Evolutionary conservation across 53 echinoderm and acorn worm species (phyloP).

Genomic region (Arbacia lixula): DNA sequence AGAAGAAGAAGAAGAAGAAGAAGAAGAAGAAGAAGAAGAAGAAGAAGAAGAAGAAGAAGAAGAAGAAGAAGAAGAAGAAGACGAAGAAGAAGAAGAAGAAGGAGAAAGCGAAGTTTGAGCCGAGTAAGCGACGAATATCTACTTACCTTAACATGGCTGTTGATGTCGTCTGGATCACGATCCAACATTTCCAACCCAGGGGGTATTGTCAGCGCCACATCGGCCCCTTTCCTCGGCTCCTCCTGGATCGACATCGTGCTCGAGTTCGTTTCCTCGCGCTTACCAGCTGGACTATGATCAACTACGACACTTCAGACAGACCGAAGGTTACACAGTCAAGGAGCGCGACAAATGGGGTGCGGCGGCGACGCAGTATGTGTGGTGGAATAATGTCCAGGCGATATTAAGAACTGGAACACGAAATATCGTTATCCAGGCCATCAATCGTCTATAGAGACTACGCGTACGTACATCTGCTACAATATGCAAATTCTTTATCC

Average conservation of each 20-base stretch:
- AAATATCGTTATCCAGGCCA: too few species aligned
- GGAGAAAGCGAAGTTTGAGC: too few species aligned
- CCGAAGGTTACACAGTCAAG: too few species aligned
- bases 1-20: background rate
- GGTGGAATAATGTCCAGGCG: too few species aligned
- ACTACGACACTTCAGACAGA: too few species aligned
- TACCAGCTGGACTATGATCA: background rate
- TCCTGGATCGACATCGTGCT: background rate
- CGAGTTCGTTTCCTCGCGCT: background rate
- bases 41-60: too few species aligned
- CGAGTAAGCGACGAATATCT: too few species aligned
- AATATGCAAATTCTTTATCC: background rate
- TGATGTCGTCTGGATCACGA: constrained; percentile 59
- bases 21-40: background rate
- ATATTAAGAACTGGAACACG: too few species aligned
- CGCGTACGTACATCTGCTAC: background rate
- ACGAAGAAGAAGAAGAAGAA: too few species aligned
- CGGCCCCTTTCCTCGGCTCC: background rate
- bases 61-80: too few species aligned
- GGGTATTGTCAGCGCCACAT: constrained; percentile 11
- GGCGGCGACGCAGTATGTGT: too few species aligned
- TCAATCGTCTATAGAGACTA: background rate
- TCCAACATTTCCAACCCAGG: constrained; percentile 44
- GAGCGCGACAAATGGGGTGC: too few species aligned
- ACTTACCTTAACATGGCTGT: constrained; percentile 63